Evolutionary conservation across 1,140 invertebrate genomes (phyloP), one percentile per base, ranked within the genome.

Genomic region (Monomorium pharaonis): DNA sequence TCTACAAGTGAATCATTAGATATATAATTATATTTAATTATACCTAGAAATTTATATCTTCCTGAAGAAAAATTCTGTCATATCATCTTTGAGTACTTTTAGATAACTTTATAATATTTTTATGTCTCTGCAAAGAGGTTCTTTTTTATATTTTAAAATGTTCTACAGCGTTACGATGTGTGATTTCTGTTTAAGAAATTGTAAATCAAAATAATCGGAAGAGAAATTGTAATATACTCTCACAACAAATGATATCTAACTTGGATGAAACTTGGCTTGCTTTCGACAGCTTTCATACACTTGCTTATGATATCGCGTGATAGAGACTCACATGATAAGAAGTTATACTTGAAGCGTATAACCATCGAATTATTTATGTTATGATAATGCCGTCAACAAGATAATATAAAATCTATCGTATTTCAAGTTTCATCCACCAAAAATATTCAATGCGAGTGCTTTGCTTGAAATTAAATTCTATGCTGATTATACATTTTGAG

Each of bases 41-140:
- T 14, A 83, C 47, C 14, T 72, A 47, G 51, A 69, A 54, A 60
- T 83, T 83, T 83, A 70, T 44, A 72, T 83, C 51, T 83, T 83
- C 78, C 60, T 24, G 12, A 81, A 5, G 21, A 56, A 81, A 69
- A 47, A 58, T 83, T 74, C 9, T 74, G 37, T 83, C 78, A 74
- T 81, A 72, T 83, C 49, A 27, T 74, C 18, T 81, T 81, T 83
- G 51, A 83, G 51, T 58, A 74, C 42, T 58, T 74, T 83, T 83
- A 72, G 51, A 72, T 58, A 44, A 83, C 37, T 81, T 81, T 83
- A 74, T 72, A 81, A 60, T 83, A 74, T 47, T 74, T 81, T 83
- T 83, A 83, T 47, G 78, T 72, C 27, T 72, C 27, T 72, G 62
- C 33, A 14, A 58, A 16, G 18, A 44, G 67, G 74, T 83, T 60